A percentile compares a stretch with the other conserved stretches of the same genome.
These are phyloP conservation scores for Chalcis sispes DNA, from an alignment of 2,888 invertebrate genomes.

Conservation along the genomic window DNA sequence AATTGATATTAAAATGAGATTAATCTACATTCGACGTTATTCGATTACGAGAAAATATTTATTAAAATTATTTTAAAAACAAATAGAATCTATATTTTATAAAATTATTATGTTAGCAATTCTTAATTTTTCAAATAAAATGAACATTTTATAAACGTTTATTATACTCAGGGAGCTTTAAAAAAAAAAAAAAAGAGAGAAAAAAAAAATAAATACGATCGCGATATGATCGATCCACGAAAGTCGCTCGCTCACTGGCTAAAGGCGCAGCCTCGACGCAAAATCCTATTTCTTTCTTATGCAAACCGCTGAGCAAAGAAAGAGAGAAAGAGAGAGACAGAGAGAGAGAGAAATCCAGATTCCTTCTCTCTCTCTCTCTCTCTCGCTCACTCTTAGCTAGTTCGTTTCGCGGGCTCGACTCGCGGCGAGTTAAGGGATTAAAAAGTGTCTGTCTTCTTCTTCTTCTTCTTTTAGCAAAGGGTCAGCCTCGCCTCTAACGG, in stretches of 20 bases:
- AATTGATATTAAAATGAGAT: too few species aligned
- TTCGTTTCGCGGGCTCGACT: too few species aligned
- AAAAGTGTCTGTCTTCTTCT: slow-evolving; percentile 61
- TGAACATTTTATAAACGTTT: too few species aligned
- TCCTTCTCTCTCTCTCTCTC: background rate
- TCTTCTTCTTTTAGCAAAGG: slow-evolving; percentile 25
- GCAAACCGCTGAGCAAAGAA: slow-evolving; percentile 72
- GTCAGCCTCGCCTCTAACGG: slow-evolving; percentile 27
- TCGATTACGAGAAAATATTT: too few species aligned
- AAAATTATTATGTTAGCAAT: too few species aligned
- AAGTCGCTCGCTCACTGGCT: background rate
- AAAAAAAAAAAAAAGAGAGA: too few species aligned
- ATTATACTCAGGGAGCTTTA: too few species aligned
- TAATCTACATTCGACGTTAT: too few species aligned
- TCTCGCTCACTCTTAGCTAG: slow-evolving; percentile 32
- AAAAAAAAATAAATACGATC: background rate
- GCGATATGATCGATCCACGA: background rate
- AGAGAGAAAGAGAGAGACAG: too few species aligned
- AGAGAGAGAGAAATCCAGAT: slow-evolving; percentile 52
- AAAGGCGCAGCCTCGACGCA: slow-evolving; percentile 52
- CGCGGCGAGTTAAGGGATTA: slow-evolving; percentile 72
- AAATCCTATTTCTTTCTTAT: slow-evolving; percentile 75
- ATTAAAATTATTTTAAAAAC: too few species aligned
- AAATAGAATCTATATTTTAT: too few species aligned
- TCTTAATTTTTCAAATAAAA: too few species aligned